These are phyloP conservation scores for Clarias magur DNA, from an alignment of 2,113 vertebrate genomes.

Conservation along the genomic window DNA sequence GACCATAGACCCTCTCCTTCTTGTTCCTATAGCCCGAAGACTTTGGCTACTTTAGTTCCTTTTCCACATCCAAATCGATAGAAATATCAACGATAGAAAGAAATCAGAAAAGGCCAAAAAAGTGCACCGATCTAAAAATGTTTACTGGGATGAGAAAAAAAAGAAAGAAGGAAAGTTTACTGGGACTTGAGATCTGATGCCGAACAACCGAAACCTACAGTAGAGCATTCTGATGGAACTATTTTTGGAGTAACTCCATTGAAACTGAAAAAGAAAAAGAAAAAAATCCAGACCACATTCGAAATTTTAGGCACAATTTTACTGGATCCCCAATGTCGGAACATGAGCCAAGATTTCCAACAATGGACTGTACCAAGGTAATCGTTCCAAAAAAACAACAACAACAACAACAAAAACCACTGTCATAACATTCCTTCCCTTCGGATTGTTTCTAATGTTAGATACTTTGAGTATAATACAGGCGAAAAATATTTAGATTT, in stretches of 20 bases:
- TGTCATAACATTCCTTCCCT: background rate
- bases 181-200: background rate
- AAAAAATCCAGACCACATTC: background rate
- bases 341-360: background rate
- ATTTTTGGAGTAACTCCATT: background rate
- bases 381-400: background rate
- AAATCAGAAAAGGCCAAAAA: background rate
- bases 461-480: background rate
- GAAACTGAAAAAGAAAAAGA: background rate
- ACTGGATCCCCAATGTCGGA: background rate
- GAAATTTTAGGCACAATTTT: background rate
- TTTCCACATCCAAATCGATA: background rate
- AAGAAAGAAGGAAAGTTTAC: background rate
- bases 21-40: background rate
- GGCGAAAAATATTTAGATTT: background rate
- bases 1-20: background rate
- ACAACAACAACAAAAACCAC: background rate
- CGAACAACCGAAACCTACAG: slow-evolving; percentile 9
- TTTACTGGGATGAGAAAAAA: background rate
- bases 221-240: slow-evolving; percentile 6
- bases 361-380: slow-evolving; percentile 21
- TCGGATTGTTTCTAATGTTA: background rate
- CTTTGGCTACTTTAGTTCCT: background rate
- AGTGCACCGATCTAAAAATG: slow-evolving; percentile 7
- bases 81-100: background rate